Evolutionary conservation across 2,797 vertebrate species (phyloP).

Genomic region (Catostomus latipinnis): DNA sequence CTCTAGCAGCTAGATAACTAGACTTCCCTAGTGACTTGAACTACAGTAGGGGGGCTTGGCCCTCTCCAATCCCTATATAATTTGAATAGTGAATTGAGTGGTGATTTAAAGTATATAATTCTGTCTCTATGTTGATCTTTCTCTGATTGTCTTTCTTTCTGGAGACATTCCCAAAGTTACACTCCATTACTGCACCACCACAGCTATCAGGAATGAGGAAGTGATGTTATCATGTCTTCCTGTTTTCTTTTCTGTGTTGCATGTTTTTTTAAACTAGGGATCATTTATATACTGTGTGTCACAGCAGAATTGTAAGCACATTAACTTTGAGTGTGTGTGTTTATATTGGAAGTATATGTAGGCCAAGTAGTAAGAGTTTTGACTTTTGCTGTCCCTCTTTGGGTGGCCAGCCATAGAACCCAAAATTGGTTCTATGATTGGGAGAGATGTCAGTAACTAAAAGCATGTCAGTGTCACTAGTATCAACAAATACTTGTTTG

Average conservation of each 20-base stretch:
- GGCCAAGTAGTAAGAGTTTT: neutral
- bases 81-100: neutral
- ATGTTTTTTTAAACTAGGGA: conserved; percentile 1
- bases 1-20: no score
- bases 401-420: no score
- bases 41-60: no score
- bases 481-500: no score
- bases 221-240: conserved; percentile 67
- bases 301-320: neutral
- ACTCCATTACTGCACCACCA: conserved; percentile 31
- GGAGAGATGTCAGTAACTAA: no score
- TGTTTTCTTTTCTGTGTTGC: conserved; percentile 50
- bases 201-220: conserved; percentile 59
- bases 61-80: no score
- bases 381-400: neutral
- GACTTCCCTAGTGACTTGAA: no score
- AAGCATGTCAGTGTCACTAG: no score
- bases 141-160: conserved; percentile 48
- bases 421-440: no score
- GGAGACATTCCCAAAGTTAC: conserved; percentile 50
- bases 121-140: conserved; percentile 10
- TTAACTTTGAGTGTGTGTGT: neutral
- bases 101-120: conserved; percentile 3
- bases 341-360: conserved; percentile 4
- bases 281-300: conserved; percentile 20